A percentile compares a stretch with the other conserved stretches of the same genome.
Evolutionary conservation across 37 sponge, comb jelly and placozoan genomes (phyloP).

Genomic region (Geodia barretti): DNA sequence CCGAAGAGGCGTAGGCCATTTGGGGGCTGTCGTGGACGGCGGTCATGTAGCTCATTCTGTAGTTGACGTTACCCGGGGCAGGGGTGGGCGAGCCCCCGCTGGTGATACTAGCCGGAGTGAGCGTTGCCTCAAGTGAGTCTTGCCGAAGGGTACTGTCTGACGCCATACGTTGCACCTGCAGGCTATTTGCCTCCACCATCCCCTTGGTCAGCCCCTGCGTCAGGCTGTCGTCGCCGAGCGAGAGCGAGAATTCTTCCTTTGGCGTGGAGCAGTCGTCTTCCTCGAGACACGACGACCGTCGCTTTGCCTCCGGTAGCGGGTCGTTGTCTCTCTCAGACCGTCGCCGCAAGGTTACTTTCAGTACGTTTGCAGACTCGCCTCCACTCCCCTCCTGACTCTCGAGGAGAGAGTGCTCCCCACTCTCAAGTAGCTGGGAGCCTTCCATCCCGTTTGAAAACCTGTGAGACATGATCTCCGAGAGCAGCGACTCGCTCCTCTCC

Average conservation of each 20-base stretch:
- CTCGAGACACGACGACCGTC: neutral
- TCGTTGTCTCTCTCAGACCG: neutral
- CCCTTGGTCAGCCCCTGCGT: neutral
- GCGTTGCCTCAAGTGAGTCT: neutral
- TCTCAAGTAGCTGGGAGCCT: neutral
- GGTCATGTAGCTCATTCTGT: neutral
- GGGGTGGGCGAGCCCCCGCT: neutral
- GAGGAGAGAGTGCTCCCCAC: neutral
- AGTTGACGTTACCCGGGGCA: neutral
- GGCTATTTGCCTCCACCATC: neutral
- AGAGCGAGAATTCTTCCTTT: neutral
- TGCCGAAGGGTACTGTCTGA: neutral
- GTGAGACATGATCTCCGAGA: neutral
- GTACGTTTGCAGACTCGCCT: neutral
- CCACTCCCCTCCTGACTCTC: neutral
- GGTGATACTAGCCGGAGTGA: neutral
- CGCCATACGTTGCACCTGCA: neutral
- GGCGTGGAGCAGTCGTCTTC: constrained; percentile 5
- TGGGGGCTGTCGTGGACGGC: neutral
- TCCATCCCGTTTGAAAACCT: neutral
- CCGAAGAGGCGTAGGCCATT: neutral
- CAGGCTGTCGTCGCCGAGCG: neutral
- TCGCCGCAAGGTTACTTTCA: neutral
- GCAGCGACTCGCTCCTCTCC: neutral
- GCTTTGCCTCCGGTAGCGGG: neutral